These are phyloP conservation scores for Tiliacea aurago DNA, from an alignment of 2,888 invertebrate genomes.

Conservation along the genomic window DNA sequence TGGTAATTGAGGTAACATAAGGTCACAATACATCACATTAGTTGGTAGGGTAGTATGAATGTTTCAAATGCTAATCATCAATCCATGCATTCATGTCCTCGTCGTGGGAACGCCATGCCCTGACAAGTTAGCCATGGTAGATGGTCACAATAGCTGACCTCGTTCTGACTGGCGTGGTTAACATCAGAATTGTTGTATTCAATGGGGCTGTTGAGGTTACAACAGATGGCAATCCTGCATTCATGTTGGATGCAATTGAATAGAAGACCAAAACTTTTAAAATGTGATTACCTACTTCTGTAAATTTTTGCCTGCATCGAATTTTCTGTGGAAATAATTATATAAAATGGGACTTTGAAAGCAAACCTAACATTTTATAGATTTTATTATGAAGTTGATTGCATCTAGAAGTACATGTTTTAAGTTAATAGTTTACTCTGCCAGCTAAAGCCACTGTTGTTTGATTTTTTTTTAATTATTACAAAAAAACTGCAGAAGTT, in stretches of 20 bases:
- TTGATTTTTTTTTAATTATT: background rate
- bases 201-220: constrained; percentile 44
- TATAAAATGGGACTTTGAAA: background rate
- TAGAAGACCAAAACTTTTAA: background rate
- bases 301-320: background rate
- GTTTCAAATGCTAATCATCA: constrained; percentile 60
- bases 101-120: constrained; percentile 75
- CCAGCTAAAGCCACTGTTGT: background rate
- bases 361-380: background rate
- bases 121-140: constrained; percentile 69
- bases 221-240: constrained; percentile 30
- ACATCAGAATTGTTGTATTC: constrained; percentile 58
- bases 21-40: constrained; percentile 36
- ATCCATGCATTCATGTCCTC: constrained; percentile 56
- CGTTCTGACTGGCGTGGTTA: constrained; percentile 65
- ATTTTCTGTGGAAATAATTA: background rate
- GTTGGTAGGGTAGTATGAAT: constrained; percentile 39
- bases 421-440: background rate
- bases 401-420: background rate
- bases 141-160: constrained; percentile 75
- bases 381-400: background rate
- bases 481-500: constrained; percentile 1
- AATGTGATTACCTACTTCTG: background rate
- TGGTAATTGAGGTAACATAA: constrained; percentile 14
- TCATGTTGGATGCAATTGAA: constrained; percentile 6